Base-by-base conservation (phyloP, 2,888 invertebrate species). In the Petrolisthes manimaculis region DNA sequence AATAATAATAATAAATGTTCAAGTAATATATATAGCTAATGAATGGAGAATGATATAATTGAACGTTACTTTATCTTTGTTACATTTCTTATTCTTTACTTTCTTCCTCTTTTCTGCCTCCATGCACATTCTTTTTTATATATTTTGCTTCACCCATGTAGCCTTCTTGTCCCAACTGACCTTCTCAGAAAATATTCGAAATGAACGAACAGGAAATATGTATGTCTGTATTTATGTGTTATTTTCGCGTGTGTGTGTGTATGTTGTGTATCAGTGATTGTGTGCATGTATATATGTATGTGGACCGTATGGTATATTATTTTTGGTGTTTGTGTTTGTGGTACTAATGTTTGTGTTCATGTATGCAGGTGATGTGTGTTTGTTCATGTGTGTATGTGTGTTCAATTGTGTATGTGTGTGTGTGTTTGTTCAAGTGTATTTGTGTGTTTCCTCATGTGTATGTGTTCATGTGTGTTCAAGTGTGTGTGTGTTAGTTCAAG, bases 271-370 rank as follows among this genome's bases (percentile, higher is more conserved):
- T 80, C 56, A 56, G 80, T 80, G 80, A 56, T 55, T 55, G 51
- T 51, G 80, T 80, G 80, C n/a, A 53, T 80, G 61, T 53, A 5
- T 54, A 53, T 83, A 53, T 80, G 61, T 53, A 5, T 54, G 71
- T 83, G 71, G 69, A 71, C 37, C 71, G 71, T 55, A n/a, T 69
- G 53, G 71, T 55, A n/a, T 69, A 54, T 69, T 54, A 51, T 74
- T 74, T 74, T 74, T 74, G 54, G 74, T 74, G 74, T 83, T 55
- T 74, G 74, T 83, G 74, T 83, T n/a, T 83, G 74, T 83, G 53
- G 54, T 54, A n/a, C n/a, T n/a, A 54, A 21, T 54, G 83, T 54
- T 53, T 71, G 71, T 69, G 71, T 69, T n/a, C 53, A 71, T 69
- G 53, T 69, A 71, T 51, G 3, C 18, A 37, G 37, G 37, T 37